Evolutionary conservation across 2,797 vertebrate species (phyloP).

Genomic region (Halcyon leucocephala): DNA sequence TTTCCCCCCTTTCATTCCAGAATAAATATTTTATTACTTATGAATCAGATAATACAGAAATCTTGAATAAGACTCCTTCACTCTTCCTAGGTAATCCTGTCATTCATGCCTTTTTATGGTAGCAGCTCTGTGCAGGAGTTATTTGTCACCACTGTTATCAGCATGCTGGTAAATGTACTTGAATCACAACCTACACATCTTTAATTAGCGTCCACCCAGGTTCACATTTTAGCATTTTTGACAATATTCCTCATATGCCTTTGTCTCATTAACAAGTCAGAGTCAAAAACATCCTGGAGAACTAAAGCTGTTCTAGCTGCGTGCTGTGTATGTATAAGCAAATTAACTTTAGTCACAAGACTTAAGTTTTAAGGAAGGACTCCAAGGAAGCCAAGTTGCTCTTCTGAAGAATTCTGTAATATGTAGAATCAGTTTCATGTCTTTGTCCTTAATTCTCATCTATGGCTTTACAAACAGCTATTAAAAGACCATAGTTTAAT

Average conservation of each 20-base stretch:
- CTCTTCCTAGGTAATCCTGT: neutral
- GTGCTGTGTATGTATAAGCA: neutral
- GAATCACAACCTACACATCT: constrained; percentile 8
- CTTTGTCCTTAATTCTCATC: neutral
- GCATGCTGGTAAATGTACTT: neutral
- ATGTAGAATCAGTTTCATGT: neutral
- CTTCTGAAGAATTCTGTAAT: neutral
- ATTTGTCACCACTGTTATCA: neutral
- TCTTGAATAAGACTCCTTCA: neutral
- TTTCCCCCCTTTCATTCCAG: neutral
- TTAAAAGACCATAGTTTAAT: neutral
- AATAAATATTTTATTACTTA: constrained; percentile 30
- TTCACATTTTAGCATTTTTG: neutral
- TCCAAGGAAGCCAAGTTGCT: neutral
- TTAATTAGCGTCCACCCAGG: constrained; percentile 21
- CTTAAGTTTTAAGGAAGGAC: neutral
- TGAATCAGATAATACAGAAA: neutral
- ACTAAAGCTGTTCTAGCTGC: neutral
- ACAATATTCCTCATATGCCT: constrained; percentile 20
- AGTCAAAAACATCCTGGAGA: neutral
- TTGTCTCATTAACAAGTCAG: constrained; percentile 3
- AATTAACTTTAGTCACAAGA: neutral
- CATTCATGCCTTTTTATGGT: neutral
- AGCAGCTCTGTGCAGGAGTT: neutral
- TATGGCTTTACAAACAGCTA: neutral